phyloP scores from a whole-genome alignment of 2,113 vertebrate species.

The Ictidomys tridecemlineatus region DNA sequence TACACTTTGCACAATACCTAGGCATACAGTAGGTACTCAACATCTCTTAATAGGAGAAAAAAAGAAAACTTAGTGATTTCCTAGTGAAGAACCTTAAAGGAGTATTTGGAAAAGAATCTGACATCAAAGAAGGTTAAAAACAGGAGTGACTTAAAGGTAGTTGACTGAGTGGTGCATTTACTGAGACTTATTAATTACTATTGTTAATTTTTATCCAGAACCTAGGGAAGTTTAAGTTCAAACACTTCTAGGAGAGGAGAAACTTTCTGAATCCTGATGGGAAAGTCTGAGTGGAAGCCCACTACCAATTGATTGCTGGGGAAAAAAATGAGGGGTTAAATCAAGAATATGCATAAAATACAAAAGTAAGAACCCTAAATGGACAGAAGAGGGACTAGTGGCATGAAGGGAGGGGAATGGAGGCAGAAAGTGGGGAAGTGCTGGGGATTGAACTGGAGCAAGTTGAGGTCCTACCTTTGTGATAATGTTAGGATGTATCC shows the following conservation, averaged over 20 bases:
- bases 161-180: neutral
- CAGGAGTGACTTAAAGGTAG: neutral
- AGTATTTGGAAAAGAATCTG: neutral
- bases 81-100: neutral
- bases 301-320: neutral
- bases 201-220: conserved; percentile 11
- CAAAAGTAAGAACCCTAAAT: neutral
- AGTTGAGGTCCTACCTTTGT: too few relatives aligned
- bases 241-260: neutral
- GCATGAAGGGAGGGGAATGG: too few relatives aligned
- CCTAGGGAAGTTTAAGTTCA: neutral
- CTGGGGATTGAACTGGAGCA: too few relatives aligned
- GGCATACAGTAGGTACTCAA: neutral
- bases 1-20: accelerated
- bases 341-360: neutral
- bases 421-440: too few relatives aligned
- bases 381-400: too few relatives aligned
- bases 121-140: neutral
- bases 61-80: neutral
- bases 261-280: neutral
- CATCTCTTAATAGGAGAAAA: neutral
- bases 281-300: neutral
- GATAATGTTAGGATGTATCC: too few relatives aligned
- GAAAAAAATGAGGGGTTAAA: neutral
- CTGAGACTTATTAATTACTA: conserved; percentile 15